phyloP scores from a whole-genome alignment of 1,140 invertebrate genomes.

The Myzus persicae region DNA sequence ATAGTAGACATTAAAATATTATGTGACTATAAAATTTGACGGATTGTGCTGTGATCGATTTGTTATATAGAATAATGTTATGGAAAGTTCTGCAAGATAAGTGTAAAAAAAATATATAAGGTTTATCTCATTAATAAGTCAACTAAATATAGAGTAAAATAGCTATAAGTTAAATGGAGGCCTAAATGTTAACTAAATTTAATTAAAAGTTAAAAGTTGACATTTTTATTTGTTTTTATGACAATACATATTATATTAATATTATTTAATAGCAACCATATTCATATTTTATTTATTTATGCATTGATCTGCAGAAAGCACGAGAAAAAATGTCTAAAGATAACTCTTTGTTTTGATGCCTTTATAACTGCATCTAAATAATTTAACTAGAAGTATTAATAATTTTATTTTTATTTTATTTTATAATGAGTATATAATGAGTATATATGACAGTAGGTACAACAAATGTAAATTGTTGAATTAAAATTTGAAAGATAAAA shows the following conservation, averaged over 20 bases:
- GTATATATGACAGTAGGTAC: no score
- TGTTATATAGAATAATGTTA: no score
- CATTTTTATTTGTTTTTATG: neutral
- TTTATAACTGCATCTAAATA: neutral
- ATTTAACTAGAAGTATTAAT: neutral
- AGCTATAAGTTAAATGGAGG: no score
- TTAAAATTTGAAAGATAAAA: no score
- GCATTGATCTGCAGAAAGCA: neutral
- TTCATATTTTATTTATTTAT: neutral
- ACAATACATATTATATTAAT: neutral
- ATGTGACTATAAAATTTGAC: neutral
- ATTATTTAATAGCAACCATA: neutral
- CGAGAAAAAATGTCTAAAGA: neutral
- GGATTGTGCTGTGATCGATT: neutral
- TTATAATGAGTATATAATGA: no score
- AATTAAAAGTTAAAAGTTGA: neutral
- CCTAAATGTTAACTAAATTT: neutral
- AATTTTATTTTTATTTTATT: no score
- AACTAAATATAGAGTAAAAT: no score
- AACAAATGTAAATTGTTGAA: neutral
- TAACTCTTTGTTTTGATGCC: neutral
- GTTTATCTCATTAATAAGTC: no score
- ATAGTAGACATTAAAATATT: neutral
- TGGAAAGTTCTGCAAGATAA: no score
- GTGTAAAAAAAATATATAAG: no score